These are phyloP conservation scores for Hyposoter dolosus DNA, from an alignment of 2,888 invertebrate genomes.

Conservation along the genomic window DNA sequence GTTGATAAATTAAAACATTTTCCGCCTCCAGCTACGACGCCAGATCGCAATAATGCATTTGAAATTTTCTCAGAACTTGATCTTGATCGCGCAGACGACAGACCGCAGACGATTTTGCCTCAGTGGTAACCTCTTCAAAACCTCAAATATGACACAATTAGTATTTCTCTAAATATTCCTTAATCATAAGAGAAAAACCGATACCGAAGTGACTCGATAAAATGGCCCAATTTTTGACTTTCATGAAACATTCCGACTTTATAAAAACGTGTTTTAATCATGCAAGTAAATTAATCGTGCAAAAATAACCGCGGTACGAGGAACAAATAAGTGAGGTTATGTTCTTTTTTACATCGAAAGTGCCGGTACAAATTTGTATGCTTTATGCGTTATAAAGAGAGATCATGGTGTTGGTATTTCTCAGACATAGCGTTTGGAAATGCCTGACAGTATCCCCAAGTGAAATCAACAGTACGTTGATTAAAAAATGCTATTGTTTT, in stretches of 20 bases:
- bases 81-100: neutral
- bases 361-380: slow-evolving; percentile 41
- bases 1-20: neutral
- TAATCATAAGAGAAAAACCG: neutral
- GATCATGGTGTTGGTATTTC: slow-evolving; percentile 47
- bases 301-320: neutral
- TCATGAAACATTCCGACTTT: neutral
- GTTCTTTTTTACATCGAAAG: neutral
- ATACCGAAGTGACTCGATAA: neutral
- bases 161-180: neutral
- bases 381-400: slow-evolving; percentile 41
- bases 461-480: neutral
- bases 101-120: no score
- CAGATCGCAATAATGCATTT: neutral
- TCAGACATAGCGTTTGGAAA: slow-evolving; percentile 45
- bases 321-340: slow-evolving; percentile 53
- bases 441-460: slow-evolving; percentile 22
- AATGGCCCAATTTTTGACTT: neutral
- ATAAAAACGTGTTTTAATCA: neutral
- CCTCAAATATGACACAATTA: neutral
- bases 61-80: neutral
- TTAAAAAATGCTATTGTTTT: neutral
- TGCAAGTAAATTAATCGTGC: neutral
- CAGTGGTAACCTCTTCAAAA: neutral
- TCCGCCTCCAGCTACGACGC: neutral